Evolutionary conservation across 2,797 vertebrate genomes (phyloP).

Genomic region (Dendrocincla tyrannina): DNA sequence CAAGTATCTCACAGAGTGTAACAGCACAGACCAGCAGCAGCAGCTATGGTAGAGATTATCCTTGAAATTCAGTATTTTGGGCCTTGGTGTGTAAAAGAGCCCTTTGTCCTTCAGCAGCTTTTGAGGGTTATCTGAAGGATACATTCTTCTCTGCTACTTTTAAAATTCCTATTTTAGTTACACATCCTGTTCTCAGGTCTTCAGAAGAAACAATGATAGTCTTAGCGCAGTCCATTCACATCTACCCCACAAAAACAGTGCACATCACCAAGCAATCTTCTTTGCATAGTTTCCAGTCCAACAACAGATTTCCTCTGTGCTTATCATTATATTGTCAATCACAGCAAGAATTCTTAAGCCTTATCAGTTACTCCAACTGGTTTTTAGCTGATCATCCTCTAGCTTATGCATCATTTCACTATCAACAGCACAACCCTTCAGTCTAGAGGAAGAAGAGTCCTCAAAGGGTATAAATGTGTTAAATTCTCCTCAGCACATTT

Average conservation of each 20-base stretch:
- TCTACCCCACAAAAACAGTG: neutral
- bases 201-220: conserved; percentile 28
- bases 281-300: conserved; percentile 18
- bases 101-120: neutral
- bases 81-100: neutral
- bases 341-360: conserved; percentile 45
- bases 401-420: neutral
- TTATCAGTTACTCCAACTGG: conserved; percentile 19
- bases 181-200: conserved; percentile 27
- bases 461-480: neutral
- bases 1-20: neutral
- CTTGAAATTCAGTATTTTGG: neutral
- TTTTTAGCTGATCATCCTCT: conserved; percentile 27
- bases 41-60: neutral
- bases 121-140: conserved; percentile 17
- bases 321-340: conserved; percentile 63
- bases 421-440: neutral
- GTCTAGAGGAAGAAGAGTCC: neutral
- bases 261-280: conserved; percentile 8
- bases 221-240: neutral
- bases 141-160: neutral
- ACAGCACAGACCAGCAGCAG: neutral
- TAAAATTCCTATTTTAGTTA: neutral
- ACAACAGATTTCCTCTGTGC: conserved; percentile 22
- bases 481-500: neutral